phyloP scores from a whole-genome alignment of 1,140 invertebrate species.

The Drosophila funebris region DNA sequence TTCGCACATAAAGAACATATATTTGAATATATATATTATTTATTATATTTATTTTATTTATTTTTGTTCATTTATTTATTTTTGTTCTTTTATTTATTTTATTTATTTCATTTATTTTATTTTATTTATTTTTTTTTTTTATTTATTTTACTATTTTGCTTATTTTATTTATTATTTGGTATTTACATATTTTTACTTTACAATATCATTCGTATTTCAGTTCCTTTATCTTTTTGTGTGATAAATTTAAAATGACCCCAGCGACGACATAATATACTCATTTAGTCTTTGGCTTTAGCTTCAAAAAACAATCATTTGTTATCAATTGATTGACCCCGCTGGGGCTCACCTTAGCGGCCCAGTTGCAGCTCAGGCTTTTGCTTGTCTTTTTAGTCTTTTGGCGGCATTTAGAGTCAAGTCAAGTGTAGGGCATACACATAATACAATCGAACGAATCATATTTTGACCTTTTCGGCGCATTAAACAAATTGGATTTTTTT shows the following conservation, averaged over 20 bases:
- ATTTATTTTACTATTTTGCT: too few species aligned
- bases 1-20: too few species aligned
- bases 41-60: too few species aligned
- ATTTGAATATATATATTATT: too few species aligned
- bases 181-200: neutral
- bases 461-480: slow-evolving; percentile 38
- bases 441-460: slow-evolving; percentile 16
- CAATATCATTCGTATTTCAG: neutral
- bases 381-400: neutral
- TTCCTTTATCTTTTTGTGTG: neutral
- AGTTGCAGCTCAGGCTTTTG: too few species aligned
- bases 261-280: slow-evolving; percentile 7
- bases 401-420: slow-evolving; percentile 1
- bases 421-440: slow-evolving; percentile 19
- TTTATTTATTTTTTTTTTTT: too few species aligned
- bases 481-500: slow-evolving; percentile 35
- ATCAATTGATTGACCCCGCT: slow-evolving; percentile 14
- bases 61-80: too few species aligned
- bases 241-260: neutral
- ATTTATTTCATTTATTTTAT: too few species aligned
- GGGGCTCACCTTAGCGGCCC: slow-evolving; percentile 24
- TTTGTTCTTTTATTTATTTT: neutral
- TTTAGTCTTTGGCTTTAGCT: slow-evolving; percentile 2
- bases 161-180: too few species aligned
- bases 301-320: neutral